A percentile compares a stretch with the other conserved stretches of the same genome.
phyloP scores from a whole-genome alignment of 2,797 vertebrate species.

The Pangasius sanitwongsei region DNA sequence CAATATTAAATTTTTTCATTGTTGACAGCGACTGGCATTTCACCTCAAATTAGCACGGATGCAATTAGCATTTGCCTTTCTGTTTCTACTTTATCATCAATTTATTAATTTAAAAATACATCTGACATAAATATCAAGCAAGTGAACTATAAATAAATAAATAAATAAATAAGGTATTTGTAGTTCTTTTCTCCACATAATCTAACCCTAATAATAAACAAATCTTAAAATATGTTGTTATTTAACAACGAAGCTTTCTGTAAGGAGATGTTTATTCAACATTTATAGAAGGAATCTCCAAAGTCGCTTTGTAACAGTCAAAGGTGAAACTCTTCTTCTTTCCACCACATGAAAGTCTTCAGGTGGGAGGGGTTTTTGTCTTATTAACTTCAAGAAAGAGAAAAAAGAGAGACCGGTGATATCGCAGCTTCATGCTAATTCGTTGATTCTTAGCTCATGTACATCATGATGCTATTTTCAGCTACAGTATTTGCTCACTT shows the following conservation, averaged over 20 bases:
- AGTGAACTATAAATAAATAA: too few relatives aligned
- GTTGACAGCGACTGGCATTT: not conserved
- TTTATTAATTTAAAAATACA: too few relatives aligned
- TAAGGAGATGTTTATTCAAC: not conserved
- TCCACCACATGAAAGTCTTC: too few relatives aligned
- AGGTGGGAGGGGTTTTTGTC: too few relatives aligned
- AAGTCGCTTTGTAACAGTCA: too few relatives aligned
- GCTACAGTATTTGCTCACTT: not conserved
- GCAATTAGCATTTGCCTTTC: not conserved
- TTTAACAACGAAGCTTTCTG: not conserved
- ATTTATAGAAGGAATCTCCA: not conserved
- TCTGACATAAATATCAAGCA: not conserved
- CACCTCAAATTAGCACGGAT: not conserved
- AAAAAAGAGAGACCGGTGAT: too few relatives aligned
- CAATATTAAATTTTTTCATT: not conserved
- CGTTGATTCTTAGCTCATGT: not conserved
- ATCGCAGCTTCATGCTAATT: not conserved
- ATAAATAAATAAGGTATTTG: too few relatives aligned
- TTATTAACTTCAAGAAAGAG: too few relatives aligned
- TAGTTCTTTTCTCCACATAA: not conserved
- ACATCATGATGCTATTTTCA: not conserved
- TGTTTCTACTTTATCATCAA: not conserved
- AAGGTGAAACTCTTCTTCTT: too few relatives aligned
- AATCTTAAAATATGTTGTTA: not conserved
- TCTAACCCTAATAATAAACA: not conserved